Conservation (phyloP, 1,140 invertebrate species). For the Ericerus pela region DNA sequence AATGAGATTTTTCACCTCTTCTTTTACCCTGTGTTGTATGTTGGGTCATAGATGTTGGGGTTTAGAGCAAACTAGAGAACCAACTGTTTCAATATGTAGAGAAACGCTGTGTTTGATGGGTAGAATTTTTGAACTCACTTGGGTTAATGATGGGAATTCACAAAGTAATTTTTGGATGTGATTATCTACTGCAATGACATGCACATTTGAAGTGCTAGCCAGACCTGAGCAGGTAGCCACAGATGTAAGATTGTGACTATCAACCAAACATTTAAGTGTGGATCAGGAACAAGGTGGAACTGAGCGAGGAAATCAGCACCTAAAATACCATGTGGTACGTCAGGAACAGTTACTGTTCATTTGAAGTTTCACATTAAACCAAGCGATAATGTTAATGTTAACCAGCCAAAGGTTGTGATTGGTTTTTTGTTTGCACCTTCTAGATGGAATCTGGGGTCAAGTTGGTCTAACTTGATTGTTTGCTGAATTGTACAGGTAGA, state of each 20-base stretch:
- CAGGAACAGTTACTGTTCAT: too few relatives aligned
- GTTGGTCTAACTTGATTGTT: too few relatives aligned
- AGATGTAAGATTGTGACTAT: neutral
- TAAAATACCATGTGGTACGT: too few relatives aligned
- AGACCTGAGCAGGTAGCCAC: neutral
- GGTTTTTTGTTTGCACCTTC: too few relatives aligned
- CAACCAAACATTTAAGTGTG: too few relatives aligned
- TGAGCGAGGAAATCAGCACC: neutral
- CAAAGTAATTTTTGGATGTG: neutral
- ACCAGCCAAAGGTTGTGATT: too few relatives aligned
- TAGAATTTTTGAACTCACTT: neutral
- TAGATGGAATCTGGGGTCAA: too few relatives aligned
- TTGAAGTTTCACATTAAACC: too few relatives aligned
- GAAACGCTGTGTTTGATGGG: neutral
- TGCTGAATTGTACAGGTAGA: too few relatives aligned
- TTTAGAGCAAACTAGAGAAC: neutral
- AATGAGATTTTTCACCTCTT: slow-evolving; percentile 16
- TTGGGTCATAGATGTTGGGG: neutral
- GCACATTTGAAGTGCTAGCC: neutral
- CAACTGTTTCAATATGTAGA: neutral
- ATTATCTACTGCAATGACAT: neutral
- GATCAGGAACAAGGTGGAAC: neutral
- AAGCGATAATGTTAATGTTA: too few relatives aligned
- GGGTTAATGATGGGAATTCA: neutral
- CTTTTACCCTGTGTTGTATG: neutral